A percentile compares a stretch with the other conserved stretches of the same genome.
Conservation (phyloP, 2,797 vertebrate genomes). For the Epinephelus malabaricus region DNA sequence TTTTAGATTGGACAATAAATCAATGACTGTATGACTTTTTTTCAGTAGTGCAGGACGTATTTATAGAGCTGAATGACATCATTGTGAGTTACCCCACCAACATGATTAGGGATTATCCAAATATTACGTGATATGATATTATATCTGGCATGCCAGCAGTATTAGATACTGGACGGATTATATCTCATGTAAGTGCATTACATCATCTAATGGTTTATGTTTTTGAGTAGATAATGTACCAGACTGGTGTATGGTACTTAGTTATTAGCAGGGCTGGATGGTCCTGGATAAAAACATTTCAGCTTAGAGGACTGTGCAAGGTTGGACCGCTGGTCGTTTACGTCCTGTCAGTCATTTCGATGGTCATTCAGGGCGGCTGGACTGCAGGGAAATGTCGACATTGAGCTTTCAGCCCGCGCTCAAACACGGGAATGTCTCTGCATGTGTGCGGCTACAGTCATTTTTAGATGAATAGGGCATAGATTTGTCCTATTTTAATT, state of each 20-base stretch:
- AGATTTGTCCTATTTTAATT: conserved; percentile 19
- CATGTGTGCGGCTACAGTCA: background rate
- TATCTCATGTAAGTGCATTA: conserved; percentile 21
- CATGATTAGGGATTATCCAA: conserved; percentile 27
- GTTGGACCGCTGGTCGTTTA: conserved; percentile 34
- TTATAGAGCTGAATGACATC: background rate
- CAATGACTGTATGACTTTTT: background rate
- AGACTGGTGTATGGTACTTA: background rate
- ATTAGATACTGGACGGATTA: conserved; percentile 38
- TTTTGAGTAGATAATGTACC: conserved; percentile 17
- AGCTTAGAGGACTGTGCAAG: background rate
- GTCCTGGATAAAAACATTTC: conserved; percentile 13
- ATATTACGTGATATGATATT: conserved; percentile 17
- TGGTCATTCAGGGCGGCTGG: conserved; percentile 29
- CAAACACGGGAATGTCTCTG: background rate
- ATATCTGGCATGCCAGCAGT: conserved; percentile 18
- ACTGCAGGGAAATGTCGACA: conserved; percentile 35
- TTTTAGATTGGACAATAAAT: conserved; percentile 19
- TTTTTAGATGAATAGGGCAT: conserved; percentile 3
- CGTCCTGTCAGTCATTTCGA: conserved; percentile 49
- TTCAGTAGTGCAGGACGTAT: background rate
- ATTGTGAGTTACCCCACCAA: background rate
- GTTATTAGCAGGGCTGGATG: conserved; percentile 13
- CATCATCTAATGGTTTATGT: conserved; percentile 5
- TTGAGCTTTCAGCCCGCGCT: conserved; percentile 30